Base-by-base conservation (phyloP, 2,888 invertebrate genomes). In the Keiferia lycopersicella region DNA sequence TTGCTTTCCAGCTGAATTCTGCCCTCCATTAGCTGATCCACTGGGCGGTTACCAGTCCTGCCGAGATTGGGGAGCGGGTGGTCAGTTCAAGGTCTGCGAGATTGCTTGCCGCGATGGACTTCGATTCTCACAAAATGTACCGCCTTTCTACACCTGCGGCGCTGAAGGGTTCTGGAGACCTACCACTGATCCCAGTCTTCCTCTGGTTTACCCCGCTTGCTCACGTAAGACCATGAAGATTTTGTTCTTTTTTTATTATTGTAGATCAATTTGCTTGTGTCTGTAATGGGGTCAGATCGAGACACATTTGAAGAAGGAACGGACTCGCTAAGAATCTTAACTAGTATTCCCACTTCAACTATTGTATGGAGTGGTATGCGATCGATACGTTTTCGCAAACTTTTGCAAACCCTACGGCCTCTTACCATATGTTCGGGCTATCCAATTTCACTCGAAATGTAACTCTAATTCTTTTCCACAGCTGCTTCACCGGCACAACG, bases 151-250 rank as follows among this genome's bases (percentile, higher is more conserved):
- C 84, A 98, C 98, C 0, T 99, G 99, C 80, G 98, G 98, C n/a
- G 97, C 96, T 63, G 98, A 99, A 94, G 99, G 99, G 50, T 97
- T 98, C 87, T 99, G 99, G 99, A 93, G 98, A 73, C 98, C 98
- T 61, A 97, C 97, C 0, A 92, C 90, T 45, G 95, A 97, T 78
- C 96, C 97, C 10, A 93, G 93, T 58, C 91, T 96, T 74, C 96
- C 97, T 38, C 89, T 98, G 70, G 92, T 96, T n/a, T 98, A 97
- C 79, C 98, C 98, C 65, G 97, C 98, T 70, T 98, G 98, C 81
- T 97, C 98, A 77, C 94, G 96, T 96, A 93, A 93, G 93, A n/a
- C 30, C 30, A 30, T 30, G 30, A 4, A 34, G 6, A 34, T 34
- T 34, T 34, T 8, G 6, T 2, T 30, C 8, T 8, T 8, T 34